These are phyloP conservation scores for Nomada lathburiana DNA, from an alignment of 2,888 invertebrate species.

Conservation along the genomic window DNA sequence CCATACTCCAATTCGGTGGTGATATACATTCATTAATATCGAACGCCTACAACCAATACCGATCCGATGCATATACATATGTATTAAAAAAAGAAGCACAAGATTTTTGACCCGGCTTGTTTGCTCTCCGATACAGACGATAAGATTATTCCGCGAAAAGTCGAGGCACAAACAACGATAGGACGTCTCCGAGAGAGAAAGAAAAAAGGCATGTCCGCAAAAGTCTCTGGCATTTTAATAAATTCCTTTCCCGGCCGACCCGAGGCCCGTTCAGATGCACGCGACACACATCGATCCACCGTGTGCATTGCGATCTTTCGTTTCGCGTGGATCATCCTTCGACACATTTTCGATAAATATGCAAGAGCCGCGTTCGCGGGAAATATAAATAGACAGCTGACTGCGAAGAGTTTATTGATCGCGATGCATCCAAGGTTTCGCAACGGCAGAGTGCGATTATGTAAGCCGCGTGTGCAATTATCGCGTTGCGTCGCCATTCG, in stretches of 20 bases:
- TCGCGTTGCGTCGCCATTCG: slow-evolving; percentile 49
- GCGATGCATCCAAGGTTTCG: slow-evolving; percentile 46
- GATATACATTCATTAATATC: too few species aligned
- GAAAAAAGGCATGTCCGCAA: not conserved
- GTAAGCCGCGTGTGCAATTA: slow-evolving; percentile 63
- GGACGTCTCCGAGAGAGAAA: not conserved
- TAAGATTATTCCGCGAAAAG: slow-evolving; percentile 40
- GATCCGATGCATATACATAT: not conserved
- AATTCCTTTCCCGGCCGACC: not conserved
- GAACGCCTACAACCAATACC: too few species aligned
- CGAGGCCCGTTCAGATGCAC: not conserved
- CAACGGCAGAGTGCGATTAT: slow-evolving; percentile 55
- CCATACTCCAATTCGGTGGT: not conserved
- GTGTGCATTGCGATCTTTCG: not conserved
- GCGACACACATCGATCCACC: not conserved
- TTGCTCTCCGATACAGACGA: slow-evolving; percentile 43
- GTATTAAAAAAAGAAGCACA: not conserved
- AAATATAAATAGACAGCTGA: slow-evolving; percentile 43
- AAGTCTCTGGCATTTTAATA: not conserved
- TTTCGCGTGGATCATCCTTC: not conserved
- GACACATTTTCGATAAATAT: slow-evolving; percentile 28
- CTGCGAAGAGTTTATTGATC: slow-evolving; percentile 61
- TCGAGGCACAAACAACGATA: slow-evolving; percentile 18
- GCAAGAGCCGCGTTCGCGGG: slow-evolving; percentile 11
- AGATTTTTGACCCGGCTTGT: slow-evolving; percentile 38